These are phyloP conservation scores for Lymantria monacha DNA, from an alignment of 2,888 invertebrate species.

Conservation along the genomic window DNA sequence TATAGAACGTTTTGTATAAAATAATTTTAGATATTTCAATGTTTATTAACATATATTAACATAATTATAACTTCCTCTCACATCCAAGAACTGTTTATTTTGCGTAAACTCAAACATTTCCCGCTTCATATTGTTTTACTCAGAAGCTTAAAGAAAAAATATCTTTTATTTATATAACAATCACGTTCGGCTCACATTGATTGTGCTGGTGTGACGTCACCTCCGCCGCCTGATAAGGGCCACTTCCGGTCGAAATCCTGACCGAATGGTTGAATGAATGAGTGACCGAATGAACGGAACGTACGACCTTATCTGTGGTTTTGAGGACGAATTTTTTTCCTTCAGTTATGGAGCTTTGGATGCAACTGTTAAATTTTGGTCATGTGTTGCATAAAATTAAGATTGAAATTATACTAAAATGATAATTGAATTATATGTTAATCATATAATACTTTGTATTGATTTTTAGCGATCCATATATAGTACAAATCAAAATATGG, in stretches of 20 bases:
- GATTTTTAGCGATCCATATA: no score
- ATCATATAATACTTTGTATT: no score
- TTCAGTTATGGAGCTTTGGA: slow-evolving; percentile 22
- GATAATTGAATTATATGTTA: neutral
- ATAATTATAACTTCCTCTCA: slow-evolving; percentile 38
- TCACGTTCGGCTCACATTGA: slow-evolving; percentile 72
- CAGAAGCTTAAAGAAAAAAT: slow-evolving; percentile 49
- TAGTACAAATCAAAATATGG: no score
- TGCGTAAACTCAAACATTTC: slow-evolving; percentile 56
- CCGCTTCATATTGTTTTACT: slow-evolving; percentile 67
- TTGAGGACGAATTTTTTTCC: slow-evolving; percentile 37
- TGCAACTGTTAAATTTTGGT: slow-evolving; percentile 14
- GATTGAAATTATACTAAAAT: slow-evolving; percentile 14
- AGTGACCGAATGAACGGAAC: slow-evolving; percentile 44
- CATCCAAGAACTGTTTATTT: slow-evolving; percentile 38
- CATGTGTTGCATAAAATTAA: slow-evolving; percentile 28
- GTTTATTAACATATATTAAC: slow-evolving; percentile 34
- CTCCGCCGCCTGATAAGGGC: slow-evolving; percentile 75
- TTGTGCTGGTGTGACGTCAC: slow-evolving; percentile 70
- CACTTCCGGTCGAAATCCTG: slow-evolving; percentile 74
- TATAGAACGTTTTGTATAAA: neutral
- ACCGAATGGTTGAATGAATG: slow-evolving; percentile 45
- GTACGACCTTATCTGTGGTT: slow-evolving; percentile 41
- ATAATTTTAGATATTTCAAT: slow-evolving; percentile 14
- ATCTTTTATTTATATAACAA: slow-evolving; percentile 72